phyloP scores from a whole-genome alignment of 1,140 invertebrate genomes.

The Macrobrachium rosenbergii region DNA sequence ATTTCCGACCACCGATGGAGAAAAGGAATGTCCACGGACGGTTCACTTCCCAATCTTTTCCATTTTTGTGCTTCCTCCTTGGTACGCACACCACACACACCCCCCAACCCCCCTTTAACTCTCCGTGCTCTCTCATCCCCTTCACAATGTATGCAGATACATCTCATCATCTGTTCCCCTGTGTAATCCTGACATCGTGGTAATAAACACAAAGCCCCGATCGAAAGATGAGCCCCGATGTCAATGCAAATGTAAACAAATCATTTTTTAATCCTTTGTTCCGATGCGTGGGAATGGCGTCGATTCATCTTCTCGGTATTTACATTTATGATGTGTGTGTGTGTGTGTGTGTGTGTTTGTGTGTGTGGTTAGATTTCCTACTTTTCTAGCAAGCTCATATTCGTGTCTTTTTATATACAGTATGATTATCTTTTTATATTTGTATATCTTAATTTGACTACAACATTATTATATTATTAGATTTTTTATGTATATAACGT shows the following conservation, averaged over 20 bases:
- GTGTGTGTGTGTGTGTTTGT: neutral
- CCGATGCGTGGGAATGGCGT: neutral
- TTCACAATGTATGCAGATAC: conserved; percentile 26
- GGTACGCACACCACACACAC: neutral
- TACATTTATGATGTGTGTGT: neutral
- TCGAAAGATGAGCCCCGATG: conserved; percentile 15
- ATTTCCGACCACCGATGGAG: neutral
- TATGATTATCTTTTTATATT: too few species aligned
- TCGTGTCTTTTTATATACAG: too few species aligned
- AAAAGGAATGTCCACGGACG: too few species aligned
- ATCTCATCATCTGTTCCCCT: too few species aligned
- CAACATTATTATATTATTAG: too few species aligned
- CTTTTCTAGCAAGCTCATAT: too few species aligned
- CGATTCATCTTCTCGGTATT: neutral
- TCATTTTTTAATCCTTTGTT: conserved; percentile 2
- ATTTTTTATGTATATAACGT: too few species aligned
- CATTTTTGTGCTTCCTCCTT: neutral
- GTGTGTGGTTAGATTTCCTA: too few species aligned
- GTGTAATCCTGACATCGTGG: neutral
- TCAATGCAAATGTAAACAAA: conserved; percentile 17
- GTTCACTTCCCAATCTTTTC: neutral
- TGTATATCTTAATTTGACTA: too few species aligned
- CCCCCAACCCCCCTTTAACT: neutral
- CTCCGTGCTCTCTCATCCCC: neutral
- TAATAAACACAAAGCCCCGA: conserved; percentile 5